Percentiles rank a stretch among this genome's conserved stretches.
These are phyloP conservation scores for Penelope pileata DNA, from an alignment of 2,113 vertebrate species.

Conservation along the genomic window DNA sequence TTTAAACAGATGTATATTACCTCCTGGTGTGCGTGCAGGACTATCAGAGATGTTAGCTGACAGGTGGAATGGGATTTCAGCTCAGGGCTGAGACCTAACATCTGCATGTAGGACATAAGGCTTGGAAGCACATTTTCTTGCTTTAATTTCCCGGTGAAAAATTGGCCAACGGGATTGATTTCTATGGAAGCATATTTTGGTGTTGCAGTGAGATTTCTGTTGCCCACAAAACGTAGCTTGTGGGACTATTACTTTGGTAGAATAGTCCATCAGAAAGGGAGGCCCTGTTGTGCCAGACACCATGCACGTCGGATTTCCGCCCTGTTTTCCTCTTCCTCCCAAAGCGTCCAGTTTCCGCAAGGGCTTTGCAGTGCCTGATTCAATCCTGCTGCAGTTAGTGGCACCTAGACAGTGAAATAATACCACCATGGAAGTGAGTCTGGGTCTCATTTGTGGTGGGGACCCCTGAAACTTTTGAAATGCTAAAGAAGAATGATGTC, in stretches of 20 bases:
- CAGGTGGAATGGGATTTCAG: not conserved
- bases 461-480: not conserved
- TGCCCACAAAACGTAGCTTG: not conserved
- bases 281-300: not conserved
- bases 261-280: not conserved
- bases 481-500: not conserved
- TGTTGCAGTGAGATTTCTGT: not conserved
- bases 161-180: not conserved
- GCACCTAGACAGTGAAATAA: not conserved
- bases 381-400: not conserved
- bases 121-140: not conserved
- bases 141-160: constrained; percentile 6
- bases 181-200: not conserved
- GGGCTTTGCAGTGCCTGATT: not conserved
- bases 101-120: not conserved
- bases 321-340: not conserved
- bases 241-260: not conserved
- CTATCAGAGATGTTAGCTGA: not conserved
- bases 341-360: not conserved
- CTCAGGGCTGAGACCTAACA: not conserved
- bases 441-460: not conserved
- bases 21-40: not conserved
- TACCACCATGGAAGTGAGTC: not conserved
- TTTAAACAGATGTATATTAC: not conserved
- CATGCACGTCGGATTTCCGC: not conserved